These are phyloP conservation scores for Hyphantria cunea DNA, from an alignment of 1,140 invertebrate species.

Conservation along the genomic window DNA sequence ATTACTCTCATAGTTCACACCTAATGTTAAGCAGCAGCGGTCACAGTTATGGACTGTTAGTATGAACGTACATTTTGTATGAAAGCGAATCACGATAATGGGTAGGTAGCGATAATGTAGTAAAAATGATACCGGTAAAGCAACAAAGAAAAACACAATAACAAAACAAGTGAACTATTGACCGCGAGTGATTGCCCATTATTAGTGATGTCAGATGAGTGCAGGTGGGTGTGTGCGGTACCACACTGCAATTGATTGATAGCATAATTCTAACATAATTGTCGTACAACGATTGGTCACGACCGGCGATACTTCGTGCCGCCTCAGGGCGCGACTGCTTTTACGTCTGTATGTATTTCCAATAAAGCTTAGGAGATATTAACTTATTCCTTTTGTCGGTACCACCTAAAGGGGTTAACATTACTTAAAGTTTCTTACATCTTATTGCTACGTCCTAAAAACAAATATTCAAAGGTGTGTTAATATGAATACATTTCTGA, in stretches of 20 bases:
- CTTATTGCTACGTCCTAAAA: too few species aligned
- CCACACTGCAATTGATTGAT: constrained; percentile 65
- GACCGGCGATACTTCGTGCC: constrained; percentile 44
- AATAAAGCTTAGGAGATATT: constrained; percentile 25
- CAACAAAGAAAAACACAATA: constrained; percentile 23
- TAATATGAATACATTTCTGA: too few species aligned
- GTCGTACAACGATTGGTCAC: constrained; percentile 61
- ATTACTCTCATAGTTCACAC: constrained; percentile 1
- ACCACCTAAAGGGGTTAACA: not conserved
- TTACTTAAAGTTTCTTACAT: too few species aligned
- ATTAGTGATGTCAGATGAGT: constrained; percentile 52
- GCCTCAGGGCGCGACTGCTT: constrained; percentile 25
- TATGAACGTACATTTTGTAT: not conserved
- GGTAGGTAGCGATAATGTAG: constrained; percentile 2
- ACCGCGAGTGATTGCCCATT: constrained; percentile 52
- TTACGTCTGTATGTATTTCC: constrained; percentile 9
- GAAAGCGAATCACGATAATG: not conserved
- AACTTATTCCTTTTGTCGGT: not conserved
- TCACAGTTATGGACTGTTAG: not conserved
- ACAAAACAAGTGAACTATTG: constrained; percentile 53
- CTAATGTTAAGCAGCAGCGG: not conserved
- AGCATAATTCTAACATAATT: constrained; percentile 66
- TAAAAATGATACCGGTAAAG: constrained; percentile 7
- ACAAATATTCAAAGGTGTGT: too few species aligned
- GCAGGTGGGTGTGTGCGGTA: constrained; percentile 51